Percentiles rank a stretch among this genome's conserved stretches.
Evolutionary conservation across 2,797 vertebrate species (phyloP).

Genomic region (Sebastiscus albofasciatus): DNA sequence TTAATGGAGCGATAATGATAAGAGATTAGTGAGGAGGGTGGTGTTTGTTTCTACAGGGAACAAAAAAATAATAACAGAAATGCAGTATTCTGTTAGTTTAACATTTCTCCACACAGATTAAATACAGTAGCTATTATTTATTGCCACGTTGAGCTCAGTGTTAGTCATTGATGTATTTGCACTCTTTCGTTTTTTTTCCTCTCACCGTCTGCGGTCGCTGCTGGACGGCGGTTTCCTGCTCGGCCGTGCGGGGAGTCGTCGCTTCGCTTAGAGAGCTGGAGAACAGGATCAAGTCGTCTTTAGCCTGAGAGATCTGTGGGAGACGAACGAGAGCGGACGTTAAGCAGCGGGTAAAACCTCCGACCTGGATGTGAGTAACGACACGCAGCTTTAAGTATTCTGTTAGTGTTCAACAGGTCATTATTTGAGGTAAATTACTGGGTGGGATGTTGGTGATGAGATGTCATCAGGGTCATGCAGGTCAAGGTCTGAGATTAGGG

Average conservation of each 20-base stretch:
- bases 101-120: not conserved
- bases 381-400: not conserved
- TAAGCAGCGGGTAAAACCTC: not conserved
- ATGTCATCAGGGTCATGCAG: not conserved
- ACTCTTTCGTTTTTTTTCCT: not conserved
- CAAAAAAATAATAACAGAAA: not conserved
- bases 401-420: not conserved
- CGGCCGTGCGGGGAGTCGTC: conserved; percentile 76
- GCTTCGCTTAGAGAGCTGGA: conserved; percentile 71
- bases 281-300: conserved; percentile 87
- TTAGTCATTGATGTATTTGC: not conserved
- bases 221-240: conserved; percentile 40
- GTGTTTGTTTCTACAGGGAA: not conserved
- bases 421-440: not conserved
- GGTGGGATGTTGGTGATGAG: not conserved
- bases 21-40: not conserved
- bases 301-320: conserved; percentile 87
- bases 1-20: not conserved
- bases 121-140: not conserved
- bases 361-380: not conserved
- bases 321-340: not conserved
- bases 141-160: not conserved
- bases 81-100: too few relatives aligned
- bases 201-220: conserved; percentile 71
- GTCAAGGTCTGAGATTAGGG: not conserved